These are phyloP conservation scores for Sparidentex hasta DNA, from an alignment of 2,797 vertebrate genomes.

Conservation along the genomic window DNA sequence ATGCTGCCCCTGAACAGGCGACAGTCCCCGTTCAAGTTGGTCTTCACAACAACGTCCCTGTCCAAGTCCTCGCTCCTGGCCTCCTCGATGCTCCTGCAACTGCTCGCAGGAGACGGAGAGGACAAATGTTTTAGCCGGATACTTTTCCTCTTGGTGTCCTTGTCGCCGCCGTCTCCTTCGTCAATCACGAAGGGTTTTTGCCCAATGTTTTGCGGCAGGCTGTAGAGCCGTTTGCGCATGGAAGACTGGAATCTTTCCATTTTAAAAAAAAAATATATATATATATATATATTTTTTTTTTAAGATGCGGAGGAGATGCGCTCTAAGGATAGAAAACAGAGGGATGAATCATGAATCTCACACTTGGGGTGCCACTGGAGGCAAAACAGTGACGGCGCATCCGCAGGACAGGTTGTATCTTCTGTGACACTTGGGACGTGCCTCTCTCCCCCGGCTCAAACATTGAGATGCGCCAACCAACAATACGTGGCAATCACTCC, in stretches of 20 bases:
- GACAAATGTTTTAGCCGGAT: constrained; percentile 93
- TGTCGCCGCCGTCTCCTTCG: constrained; percentile 88
- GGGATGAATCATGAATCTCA: constrained; percentile 73
- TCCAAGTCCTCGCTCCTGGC: constrained; percentile 86
- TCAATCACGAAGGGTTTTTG: constrained; percentile 91
- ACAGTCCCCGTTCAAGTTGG: constrained; percentile 97
- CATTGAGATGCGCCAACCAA: constrained; percentile 78
- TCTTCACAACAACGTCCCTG: constrained; percentile 86
- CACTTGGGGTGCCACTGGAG: constrained; percentile 62
- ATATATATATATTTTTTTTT: neutral
- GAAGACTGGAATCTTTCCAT: constrained; percentile 97
- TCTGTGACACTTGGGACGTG: constrained; percentile 76
- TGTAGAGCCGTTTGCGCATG: constrained; percentile 98
- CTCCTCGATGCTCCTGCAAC: constrained; percentile 83
- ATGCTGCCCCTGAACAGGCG: constrained; percentile 93
- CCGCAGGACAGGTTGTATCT: constrained; percentile 80
- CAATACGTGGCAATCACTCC: constrained; percentile 45
- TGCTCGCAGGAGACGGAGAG: constrained; percentile 86
- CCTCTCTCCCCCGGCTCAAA: constrained; percentile 68
- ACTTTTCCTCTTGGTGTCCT: constrained; percentile 92
- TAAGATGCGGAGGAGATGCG: constrained; percentile 38
- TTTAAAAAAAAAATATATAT: constrained; percentile 34
- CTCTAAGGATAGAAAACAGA: constrained; percentile 64
- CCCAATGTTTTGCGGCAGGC: constrained; percentile 95
- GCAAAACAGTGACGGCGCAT: constrained; percentile 76